Conservation (phyloP, 2,113 vertebrate species). For the Callionymus lyra region DNA sequence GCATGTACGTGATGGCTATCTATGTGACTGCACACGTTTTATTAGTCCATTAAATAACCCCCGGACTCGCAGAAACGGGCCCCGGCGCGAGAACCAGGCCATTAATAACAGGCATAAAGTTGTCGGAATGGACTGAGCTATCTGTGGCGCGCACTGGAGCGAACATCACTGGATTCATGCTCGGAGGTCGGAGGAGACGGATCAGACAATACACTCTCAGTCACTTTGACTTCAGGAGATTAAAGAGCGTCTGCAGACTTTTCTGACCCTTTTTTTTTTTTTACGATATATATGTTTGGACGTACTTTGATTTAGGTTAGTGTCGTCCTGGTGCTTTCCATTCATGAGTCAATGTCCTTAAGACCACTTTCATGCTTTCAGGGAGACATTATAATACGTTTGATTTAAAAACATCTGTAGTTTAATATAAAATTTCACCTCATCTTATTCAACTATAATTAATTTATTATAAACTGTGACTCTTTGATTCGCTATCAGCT, state of each 20-base stretch:
- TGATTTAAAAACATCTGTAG: too few species aligned
- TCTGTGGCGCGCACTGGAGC: constrained; percentile 24
- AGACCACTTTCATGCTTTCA: too few species aligned
- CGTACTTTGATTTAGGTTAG: too few species aligned
- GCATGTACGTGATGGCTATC: constrained; percentile 46
- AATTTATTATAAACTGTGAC: too few species aligned
- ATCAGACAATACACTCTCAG: constrained; percentile 2
- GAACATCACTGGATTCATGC: constrained; percentile 31
- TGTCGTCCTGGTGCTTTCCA: too few species aligned
- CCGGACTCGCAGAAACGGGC: constrained; percentile 39
- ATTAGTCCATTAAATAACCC: constrained; percentile 58
- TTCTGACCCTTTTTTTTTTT: background rate
- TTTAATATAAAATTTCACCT: too few species aligned
- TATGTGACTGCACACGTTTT: constrained; percentile 44
- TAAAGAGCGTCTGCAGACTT: background rate
- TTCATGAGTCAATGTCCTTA: too few species aligned
- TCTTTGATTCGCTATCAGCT: too few species aligned
- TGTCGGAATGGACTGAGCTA: constrained; percentile 41
- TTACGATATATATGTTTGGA: too few species aligned
- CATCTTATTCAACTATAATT: too few species aligned
- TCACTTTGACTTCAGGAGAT: constrained; percentile 4
- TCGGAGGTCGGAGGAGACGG: background rate
- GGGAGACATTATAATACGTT: too few species aligned
- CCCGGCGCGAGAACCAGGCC: constrained; percentile 32
- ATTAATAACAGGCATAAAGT: constrained; percentile 53